A percentile compares a stretch with the other conserved stretches of the same genome.
Conservation (phyloP, 2,888 invertebrate genomes). For the Nipponacmea schrenckii region DNA sequence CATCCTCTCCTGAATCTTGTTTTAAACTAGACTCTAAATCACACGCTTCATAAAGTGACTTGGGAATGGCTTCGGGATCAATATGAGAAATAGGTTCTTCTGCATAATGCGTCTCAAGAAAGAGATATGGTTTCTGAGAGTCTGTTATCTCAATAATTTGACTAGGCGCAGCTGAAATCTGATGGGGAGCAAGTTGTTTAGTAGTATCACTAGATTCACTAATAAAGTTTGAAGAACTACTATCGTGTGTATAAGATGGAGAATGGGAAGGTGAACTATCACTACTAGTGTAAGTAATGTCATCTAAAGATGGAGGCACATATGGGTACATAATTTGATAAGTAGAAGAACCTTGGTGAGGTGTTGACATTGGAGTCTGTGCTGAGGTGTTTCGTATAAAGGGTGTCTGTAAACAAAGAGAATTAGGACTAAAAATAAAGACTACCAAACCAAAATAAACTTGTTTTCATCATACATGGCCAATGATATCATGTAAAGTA, state of each 20-base stretch:
- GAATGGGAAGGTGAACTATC: neutral
- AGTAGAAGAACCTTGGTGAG: constrained; percentile 19
- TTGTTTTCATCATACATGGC: no score
- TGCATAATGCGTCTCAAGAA: constrained; percentile 42
- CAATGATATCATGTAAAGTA: no score
- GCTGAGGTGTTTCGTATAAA: constrained; percentile 10
- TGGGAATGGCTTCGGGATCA: constrained; percentile 31
- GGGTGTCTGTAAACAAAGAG: constrained; percentile 33
- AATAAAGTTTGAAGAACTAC: neutral
- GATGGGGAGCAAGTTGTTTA: neutral
- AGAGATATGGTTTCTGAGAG: constrained; percentile 21
- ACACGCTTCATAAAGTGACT: constrained; percentile 31
- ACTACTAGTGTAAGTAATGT: constrained; percentile 24
- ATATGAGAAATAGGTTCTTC: constrained; percentile 42
- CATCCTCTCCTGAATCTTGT: constrained; percentile 1
- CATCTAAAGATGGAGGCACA: constrained; percentile 39
- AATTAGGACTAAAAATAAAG: neutral
- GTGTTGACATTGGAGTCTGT: neutral
- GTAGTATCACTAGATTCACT: constrained; percentile 2
- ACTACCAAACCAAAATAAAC: no score
- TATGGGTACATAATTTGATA: constrained; percentile 40
- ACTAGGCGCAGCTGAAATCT: neutral
- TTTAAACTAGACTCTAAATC: constrained; percentile 18
- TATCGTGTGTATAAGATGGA: neutral
- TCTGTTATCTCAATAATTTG: neutral